phyloP scores from a whole-genome alignment of 2,113 vertebrate species.

The Girardinichthys multiradiatus region DNA sequence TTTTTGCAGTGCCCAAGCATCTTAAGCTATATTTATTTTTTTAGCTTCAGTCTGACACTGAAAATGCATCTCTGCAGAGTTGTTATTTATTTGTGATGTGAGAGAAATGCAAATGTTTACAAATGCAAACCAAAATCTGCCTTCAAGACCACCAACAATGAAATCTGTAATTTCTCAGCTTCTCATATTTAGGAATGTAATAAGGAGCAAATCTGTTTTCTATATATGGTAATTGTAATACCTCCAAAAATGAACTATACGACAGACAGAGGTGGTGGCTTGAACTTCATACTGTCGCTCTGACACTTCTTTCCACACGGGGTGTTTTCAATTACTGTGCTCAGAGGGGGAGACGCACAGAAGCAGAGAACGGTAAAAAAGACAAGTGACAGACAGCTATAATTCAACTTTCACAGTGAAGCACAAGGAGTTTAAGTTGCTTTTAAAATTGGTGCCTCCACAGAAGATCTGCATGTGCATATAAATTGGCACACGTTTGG shows the following conservation, averaged over 20 bases:
- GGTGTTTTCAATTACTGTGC: slow-evolving; percentile 32
- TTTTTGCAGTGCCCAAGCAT: background rate
- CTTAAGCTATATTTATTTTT: background rate
- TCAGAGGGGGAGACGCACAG: background rate
- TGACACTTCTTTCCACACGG: slow-evolving; percentile 17
- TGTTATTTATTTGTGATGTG: too few relatives aligned
- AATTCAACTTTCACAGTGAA: slow-evolving; percentile 33
- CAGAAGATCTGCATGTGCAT: background rate
- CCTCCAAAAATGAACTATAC: background rate
- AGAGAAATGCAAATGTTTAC: background rate
- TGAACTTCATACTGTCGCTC: background rate
- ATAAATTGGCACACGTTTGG: slow-evolving; percentile 1
- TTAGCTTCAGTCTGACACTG: too few relatives aligned
- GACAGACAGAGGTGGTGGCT: background rate
- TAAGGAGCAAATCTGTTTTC: background rate
- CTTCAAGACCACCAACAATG: too few relatives aligned
- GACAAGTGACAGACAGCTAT: slow-evolving; percentile 14
- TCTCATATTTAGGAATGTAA: background rate
- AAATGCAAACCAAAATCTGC: background rate
- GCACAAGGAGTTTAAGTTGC: slow-evolving; percentile 17
- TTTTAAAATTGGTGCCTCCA: slow-evolving; percentile 12
- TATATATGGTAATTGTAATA: background rate
- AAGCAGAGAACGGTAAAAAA: background rate
- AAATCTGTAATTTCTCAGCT: background rate
- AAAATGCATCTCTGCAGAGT: too few relatives aligned